Conservation (phyloP, 2,888 invertebrate genomes). For the Cantharis rufa region DNA sequence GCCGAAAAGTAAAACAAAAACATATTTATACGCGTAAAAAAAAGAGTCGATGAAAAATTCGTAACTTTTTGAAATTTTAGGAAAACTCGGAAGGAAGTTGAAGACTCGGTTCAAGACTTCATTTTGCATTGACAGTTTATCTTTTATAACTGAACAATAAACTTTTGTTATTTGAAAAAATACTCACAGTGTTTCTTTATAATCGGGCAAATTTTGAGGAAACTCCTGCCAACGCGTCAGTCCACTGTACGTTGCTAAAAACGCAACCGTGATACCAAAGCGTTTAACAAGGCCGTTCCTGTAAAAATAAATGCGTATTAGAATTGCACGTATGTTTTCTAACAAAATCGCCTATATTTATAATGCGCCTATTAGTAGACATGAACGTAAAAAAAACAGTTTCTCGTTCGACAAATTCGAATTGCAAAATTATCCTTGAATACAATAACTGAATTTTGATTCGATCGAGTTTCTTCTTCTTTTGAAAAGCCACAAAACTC, state of each 20-base stretch:
- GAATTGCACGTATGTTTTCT: neutral
- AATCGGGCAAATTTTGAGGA: slow-evolving; percentile 60
- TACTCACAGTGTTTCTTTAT: slow-evolving; percentile 40
- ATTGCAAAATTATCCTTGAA: neutral
- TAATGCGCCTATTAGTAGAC: neutral
- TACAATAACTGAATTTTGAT: neutral
- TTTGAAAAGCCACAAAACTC: neutral
- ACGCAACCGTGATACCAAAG: slow-evolving; percentile 83
- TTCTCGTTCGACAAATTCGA: neutral
- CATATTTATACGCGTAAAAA: too few relatives aligned
- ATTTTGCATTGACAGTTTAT: too few relatives aligned
- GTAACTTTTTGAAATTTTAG: too few relatives aligned
- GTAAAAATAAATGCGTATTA: slow-evolving; percentile 42
- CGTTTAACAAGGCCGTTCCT: slow-evolving; percentile 83
- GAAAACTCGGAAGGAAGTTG: too few relatives aligned
- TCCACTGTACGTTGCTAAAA: slow-evolving; percentile 89
- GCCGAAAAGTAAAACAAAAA: too few relatives aligned
- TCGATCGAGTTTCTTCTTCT: neutral
- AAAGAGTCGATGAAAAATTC: too few relatives aligned
- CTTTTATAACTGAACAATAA: too few relatives aligned
- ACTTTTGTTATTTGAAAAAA: neutral
- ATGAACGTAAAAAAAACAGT: neutral
- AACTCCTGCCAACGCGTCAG: slow-evolving; percentile 87
- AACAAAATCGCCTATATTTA: neutral
- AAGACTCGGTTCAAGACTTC: too few relatives aligned